A percentile compares a stretch with the other conserved stretches of the same genome.
These are phyloP conservation scores for Axinella damicornis DNA, from an alignment of 37 sponge, comb jelly and placozoan genomes.

Conservation along the genomic window DNA sequence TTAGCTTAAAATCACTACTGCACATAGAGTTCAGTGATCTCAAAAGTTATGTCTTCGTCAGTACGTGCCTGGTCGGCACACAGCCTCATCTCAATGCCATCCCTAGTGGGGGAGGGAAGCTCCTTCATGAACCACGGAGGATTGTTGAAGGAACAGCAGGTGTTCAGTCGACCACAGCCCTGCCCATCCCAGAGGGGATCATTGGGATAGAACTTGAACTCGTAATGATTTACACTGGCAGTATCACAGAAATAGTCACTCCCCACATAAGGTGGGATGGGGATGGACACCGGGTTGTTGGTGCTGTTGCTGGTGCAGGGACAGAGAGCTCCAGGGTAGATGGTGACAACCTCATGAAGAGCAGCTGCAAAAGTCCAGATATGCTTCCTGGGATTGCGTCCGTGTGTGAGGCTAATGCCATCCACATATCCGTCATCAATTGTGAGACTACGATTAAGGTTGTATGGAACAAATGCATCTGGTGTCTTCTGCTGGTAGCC, in stretches of 20 bases:
- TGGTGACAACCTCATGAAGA: background rate
- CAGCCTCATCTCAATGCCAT: slow-evolving; percentile 44
- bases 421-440: slow-evolving; percentile 24
- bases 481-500: slow-evolving; percentile 29
- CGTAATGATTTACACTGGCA: background rate
- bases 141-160: slow-evolving; percentile 23
- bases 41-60: background rate
- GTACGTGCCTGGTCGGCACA: slow-evolving; percentile 5
- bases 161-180: slow-evolving; percentile 35
- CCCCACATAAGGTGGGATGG: background rate
- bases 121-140: slow-evolving; percentile 38
- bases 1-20: no score
- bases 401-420: slow-evolving; percentile 41
- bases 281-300: background rate
- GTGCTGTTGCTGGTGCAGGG: slow-evolving; percentile 9
- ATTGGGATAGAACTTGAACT: slow-evolving; percentile 12
- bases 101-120: slow-evolving; percentile 12
- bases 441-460: background rate
- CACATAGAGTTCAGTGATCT: background rate
- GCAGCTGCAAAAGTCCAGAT: slow-evolving; percentile 51
- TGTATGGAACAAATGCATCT: slow-evolving; percentile 1
- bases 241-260: slow-evolving; percentile 39
- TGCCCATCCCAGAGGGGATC: slow-evolving; percentile 48
- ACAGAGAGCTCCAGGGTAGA: background rate
- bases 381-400: slow-evolving; percentile 30